phyloP scores from a whole-genome alignment of 2,797 vertebrate genomes.

The Choloepus didactylus region DNA sequence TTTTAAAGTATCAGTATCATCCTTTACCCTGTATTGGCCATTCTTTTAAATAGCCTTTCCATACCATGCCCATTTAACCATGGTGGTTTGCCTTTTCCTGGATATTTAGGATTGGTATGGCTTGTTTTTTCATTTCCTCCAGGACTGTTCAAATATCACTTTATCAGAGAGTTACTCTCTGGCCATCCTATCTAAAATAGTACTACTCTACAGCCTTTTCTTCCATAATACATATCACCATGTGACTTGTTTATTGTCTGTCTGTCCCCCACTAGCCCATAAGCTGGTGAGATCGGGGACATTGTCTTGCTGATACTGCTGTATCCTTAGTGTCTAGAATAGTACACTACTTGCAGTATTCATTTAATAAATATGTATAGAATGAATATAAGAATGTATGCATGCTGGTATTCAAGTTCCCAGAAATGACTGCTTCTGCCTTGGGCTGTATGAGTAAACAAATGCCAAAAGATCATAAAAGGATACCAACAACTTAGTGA shows the following conservation, averaged over 20 bases:
- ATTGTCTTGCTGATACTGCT: not conserved
- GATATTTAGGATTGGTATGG: not conserved
- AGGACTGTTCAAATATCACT: not conserved
- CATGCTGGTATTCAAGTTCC: not conserved
- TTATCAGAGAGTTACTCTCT: not conserved
- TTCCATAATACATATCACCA: not conserved
- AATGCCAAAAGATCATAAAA: not conserved
- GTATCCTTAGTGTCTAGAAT: not conserved
- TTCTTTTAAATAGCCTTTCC: not conserved
- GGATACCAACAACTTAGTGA: not conserved
- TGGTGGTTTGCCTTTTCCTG: not conserved
- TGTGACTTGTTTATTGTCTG: not conserved
- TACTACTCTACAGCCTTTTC: not conserved
- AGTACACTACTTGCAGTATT: not conserved
- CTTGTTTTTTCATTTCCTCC: not conserved
- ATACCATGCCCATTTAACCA: not conserved
- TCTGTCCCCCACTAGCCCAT: no score
- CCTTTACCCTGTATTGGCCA: no score
- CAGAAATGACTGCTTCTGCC: not conserved
- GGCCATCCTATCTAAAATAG: no score
- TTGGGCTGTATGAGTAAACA: not conserved
- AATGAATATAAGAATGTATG: not conserved
- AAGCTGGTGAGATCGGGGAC: not conserved
- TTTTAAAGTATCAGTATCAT: no score
- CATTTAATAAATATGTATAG: not conserved